Evolutionary conservation across 2,888 invertebrate genomes (phyloP).

Genomic region (Perizoma affinitatum): DNA sequence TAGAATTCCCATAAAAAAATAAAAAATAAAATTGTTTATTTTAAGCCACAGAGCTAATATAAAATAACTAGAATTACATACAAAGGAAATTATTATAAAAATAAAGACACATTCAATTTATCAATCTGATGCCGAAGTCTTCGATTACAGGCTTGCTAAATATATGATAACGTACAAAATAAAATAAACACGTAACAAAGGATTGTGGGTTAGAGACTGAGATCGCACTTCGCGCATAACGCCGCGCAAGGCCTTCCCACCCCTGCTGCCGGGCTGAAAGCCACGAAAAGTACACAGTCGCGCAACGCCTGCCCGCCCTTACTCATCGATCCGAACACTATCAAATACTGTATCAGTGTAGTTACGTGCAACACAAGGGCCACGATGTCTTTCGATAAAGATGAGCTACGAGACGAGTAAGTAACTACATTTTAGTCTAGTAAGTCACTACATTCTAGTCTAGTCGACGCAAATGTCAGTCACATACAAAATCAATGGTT

Average conservation of each 20-base stretch:
- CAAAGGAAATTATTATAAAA: no score
- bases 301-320: conserved; percentile 57
- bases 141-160: conserved; percentile 1
- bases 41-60: no score
- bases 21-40: no score
- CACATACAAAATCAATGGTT: neutral
- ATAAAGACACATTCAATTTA: neutral
- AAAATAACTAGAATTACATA: no score
- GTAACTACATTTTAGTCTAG: conserved; percentile 56
- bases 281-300: conserved; percentile 53
- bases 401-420: conserved; percentile 89
- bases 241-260: conserved; percentile 57
- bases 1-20: no score
- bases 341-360: conserved; percentile 40
- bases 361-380: conserved; percentile 49
- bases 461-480: neutral
- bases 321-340: conserved; percentile 62
- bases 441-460: neutral
- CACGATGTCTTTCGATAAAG: conserved; percentile 85
- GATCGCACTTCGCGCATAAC: conserved; percentile 34
- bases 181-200: conserved; percentile 27
- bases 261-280: conserved; percentile 64
- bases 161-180: conserved; percentile 17
- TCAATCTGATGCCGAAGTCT: neutral
- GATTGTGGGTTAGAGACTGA: conserved; percentile 17